phyloP scores from a whole-genome alignment of 2,888 invertebrate species.

The Trimorus sp. region DNA sequence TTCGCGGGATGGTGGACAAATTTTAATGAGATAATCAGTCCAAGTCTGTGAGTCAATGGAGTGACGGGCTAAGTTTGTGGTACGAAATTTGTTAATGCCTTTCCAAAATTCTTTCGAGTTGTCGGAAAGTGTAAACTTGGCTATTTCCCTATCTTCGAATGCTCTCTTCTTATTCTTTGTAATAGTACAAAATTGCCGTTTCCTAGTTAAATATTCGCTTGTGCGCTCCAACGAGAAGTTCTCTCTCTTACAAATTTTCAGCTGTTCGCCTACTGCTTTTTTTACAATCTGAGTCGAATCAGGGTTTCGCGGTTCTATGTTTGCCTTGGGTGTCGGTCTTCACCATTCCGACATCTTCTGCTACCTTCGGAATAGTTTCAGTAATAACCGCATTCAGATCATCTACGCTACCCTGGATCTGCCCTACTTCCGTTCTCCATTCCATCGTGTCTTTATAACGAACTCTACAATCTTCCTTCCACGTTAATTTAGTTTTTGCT shows the following conservation, averaged over 20 bases:
- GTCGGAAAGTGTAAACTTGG: background rate
- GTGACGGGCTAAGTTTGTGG: background rate
- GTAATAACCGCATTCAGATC: background rate
- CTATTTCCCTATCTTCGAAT: background rate
- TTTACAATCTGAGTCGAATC: background rate
- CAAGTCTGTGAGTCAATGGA: background rate
- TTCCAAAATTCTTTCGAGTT: background rate
- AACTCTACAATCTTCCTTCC: background rate
- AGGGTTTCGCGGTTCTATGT: background rate
- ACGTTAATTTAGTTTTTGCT: background rate
- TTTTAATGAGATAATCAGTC: slow-evolving; percentile 1
- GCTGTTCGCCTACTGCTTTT: background rate
- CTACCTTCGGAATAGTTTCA: background rate
- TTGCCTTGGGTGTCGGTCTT: background rate
- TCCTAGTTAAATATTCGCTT: background rate
- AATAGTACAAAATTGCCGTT: background rate
- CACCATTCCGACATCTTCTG: background rate
- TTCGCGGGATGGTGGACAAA: background rate
- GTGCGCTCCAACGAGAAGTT: background rate
- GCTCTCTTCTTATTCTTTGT: background rate
- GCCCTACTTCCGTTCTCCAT: background rate
- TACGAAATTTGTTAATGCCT: background rate
- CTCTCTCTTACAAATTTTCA: background rate
- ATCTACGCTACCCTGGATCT: background rate
- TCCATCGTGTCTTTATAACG: background rate